Evolutionary conservation across 2,888 invertebrate species (phyloP).

Genomic region (Agonopterix heracliana): DNA sequence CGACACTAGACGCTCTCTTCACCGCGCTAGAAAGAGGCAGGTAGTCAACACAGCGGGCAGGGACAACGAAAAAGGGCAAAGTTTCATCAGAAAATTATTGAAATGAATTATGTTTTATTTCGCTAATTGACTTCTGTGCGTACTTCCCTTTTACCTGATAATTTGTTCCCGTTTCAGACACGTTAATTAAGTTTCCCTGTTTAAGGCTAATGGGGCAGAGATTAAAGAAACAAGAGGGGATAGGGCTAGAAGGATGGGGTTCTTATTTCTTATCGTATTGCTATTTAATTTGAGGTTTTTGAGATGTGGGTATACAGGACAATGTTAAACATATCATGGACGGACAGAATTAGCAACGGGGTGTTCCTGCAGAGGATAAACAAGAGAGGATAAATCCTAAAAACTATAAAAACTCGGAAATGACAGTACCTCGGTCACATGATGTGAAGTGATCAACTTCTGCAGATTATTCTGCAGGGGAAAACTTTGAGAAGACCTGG

Average conservation of each 20-base stretch:
- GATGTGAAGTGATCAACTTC: too few species aligned
- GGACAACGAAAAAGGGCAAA: constrained; percentile 37
- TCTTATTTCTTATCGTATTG: neutral
- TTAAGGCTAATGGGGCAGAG: constrained; percentile 9
- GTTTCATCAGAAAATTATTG: constrained; percentile 52
- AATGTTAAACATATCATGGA: too few species aligned
- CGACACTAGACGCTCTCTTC: constrained; percentile 19
- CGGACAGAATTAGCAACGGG: too few species aligned
- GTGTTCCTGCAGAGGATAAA: too few species aligned
- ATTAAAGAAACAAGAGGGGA: neutral
- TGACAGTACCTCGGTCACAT: too few species aligned
- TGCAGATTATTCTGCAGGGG: too few species aligned
- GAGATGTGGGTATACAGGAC: too few species aligned
- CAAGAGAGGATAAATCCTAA: too few species aligned
- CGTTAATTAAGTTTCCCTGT: constrained; percentile 30
- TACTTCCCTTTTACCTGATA: constrained; percentile 27
- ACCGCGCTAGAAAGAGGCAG: constrained; percentile 22
- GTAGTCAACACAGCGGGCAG: constrained; percentile 18
- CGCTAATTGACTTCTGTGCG: constrained; percentile 40
- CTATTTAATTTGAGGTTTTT: too few species aligned
- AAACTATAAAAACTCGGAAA: too few species aligned
- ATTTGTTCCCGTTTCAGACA: constrained; percentile 33
- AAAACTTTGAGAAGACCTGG: too few species aligned
- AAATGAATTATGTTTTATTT: constrained; percentile 60
- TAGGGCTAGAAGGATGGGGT: neutral